Percentiles rank a stretch among this genome's conserved stretches.
phyloP scores from a whole-genome alignment of 2,888 invertebrate genomes.

The Macrostomum cliftonense region DNA sequence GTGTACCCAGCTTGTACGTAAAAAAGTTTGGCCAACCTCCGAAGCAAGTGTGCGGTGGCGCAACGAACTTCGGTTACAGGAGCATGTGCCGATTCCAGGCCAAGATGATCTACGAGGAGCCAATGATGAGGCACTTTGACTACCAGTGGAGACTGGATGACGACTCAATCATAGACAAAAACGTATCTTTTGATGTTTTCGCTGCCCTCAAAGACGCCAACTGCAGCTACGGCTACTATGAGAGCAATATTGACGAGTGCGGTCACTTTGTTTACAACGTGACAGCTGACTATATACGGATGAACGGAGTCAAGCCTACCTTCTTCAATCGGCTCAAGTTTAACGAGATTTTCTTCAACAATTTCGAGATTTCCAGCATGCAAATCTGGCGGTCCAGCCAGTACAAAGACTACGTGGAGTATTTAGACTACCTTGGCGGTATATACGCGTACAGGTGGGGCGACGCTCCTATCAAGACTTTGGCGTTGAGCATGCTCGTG shows the following conservation, averaged over 20 bases:
- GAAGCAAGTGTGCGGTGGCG: slow-evolving; percentile 2
- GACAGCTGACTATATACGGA: no score
- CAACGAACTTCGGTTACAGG: slow-evolving; percentile 12
- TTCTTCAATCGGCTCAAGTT: no score
- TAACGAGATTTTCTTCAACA: no score
- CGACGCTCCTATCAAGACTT: no score
- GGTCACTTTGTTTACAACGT: no score
- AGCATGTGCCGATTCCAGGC: slow-evolving; percentile 17
- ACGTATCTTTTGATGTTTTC: slow-evolving; percentile 15
- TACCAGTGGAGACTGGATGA: slow-evolving; percentile 17
- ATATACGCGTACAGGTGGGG: no score
- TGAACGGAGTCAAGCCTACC: no score
- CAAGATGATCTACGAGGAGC: slow-evolving; percentile 13
- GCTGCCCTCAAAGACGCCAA: slow-evolving; percentile 9
- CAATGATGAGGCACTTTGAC: slow-evolving; percentile 13
- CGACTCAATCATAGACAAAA: slow-evolving; percentile 12
- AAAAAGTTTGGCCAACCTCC: slow-evolving; percentile 4
- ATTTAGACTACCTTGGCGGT: no score
- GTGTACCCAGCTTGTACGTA: slow-evolving; percentile 11
- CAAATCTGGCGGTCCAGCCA: no score
- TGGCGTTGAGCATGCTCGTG: no score
- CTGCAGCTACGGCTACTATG: slow-evolving; percentile 13
- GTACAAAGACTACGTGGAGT: no score
- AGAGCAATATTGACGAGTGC: slow-evolving; percentile 10
- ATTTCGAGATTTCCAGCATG: no score